A percentile compares a stretch with the other conserved stretches of the same genome.
These are phyloP conservation scores for Homalodisca vitripennis DNA, from an alignment of 1,140 invertebrate species.

Conservation along the genomic window DNA sequence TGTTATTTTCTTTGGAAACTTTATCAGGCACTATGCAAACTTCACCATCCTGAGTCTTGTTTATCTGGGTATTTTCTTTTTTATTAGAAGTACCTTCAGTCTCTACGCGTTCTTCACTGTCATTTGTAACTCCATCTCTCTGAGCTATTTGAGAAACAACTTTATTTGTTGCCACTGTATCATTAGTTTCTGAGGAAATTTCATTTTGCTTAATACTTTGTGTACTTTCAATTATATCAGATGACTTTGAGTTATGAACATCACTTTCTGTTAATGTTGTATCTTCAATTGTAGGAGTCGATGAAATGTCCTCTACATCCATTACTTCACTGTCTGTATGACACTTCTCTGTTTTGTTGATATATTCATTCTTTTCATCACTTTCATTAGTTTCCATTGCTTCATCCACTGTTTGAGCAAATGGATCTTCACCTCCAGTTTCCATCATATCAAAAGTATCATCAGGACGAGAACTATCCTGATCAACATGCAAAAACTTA, in stretches of 20 bases:
- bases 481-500: slow-evolving; percentile 31
- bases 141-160: slow-evolving; percentile 27
- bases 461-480: slow-evolving; percentile 18
- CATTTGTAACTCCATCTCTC: slow-evolving; percentile 14
- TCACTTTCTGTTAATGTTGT: not conserved
- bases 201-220: not conserved
- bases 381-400: not conserved
- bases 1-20: not conserved
- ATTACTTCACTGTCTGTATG: not conserved
- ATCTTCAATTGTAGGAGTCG: not conserved
- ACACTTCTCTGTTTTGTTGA: not conserved
- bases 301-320: not conserved
- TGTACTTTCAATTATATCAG: too few relatives aligned
- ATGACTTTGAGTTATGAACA: not conserved
- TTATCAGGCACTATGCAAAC: slow-evolving; percentile 15
- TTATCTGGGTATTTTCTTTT: slow-evolving; percentile 20
- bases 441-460: slow-evolving; percentile 23
- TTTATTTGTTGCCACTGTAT: slow-evolving; percentile 2
- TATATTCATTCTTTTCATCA: slow-evolving; percentile 19
- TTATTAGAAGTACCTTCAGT: slow-evolving; percentile 11
- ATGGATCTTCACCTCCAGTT: slow-evolving; percentile 28
- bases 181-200: not conserved
- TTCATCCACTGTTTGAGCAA: slow-evolving; percentile 13
- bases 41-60: slow-evolving; percentile 29
- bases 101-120: slow-evolving; percentile 25